Conservation (phyloP, 2,888 invertebrate genomes). For the Bimastos eiseni region DNA sequence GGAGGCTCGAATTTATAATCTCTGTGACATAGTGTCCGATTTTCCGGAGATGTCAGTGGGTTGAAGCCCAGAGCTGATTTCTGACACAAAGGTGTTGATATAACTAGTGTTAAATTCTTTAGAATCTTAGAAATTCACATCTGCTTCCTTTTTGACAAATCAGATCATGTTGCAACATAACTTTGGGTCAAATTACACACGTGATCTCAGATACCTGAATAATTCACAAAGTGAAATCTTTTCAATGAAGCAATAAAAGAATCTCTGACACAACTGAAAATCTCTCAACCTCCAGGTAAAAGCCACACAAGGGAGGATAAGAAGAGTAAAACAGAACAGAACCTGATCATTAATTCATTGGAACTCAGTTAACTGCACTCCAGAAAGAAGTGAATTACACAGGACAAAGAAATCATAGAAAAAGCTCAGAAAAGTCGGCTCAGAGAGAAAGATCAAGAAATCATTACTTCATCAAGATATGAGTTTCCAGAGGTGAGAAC, state of each 20-base stretch:
- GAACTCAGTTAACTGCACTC: neutral
- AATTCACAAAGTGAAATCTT: neutral
- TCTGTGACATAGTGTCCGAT: no score
- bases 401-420: neutral
- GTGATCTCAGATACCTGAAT: neutral
- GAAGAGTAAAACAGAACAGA: neutral
- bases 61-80: no score
- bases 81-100: no score
- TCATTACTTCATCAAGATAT: neutral
- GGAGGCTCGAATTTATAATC: no score
- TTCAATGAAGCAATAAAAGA: neutral
- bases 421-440: neutral
- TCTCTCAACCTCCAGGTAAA: neutral
- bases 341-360: neutral
- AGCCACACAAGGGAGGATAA: neutral
- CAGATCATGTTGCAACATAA: no score
- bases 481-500: neutral
- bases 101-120: no score
- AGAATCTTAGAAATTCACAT: no score
- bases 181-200: neutral
- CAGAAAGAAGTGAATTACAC: neutral
- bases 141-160: no score
- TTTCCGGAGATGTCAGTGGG: no score
- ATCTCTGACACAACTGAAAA: conserved; percentile 13
- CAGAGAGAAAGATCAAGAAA: neutral